Percentiles rank a stretch among this genome's conserved stretches.
These are phyloP conservation scores for Trichoplusia ni DNA, from an alignment of 1,140 invertebrate species.

Conservation along the genomic window DNA sequence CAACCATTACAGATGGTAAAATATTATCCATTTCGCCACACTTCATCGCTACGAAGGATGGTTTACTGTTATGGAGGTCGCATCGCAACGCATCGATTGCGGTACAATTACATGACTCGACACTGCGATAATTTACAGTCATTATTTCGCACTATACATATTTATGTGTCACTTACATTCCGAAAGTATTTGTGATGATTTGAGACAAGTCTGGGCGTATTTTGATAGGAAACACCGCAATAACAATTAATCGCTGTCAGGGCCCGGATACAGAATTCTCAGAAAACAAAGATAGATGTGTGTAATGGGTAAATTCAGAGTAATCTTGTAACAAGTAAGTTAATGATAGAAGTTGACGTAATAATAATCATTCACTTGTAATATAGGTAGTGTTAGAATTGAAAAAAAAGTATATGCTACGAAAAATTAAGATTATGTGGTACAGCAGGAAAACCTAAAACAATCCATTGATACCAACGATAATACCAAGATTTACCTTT, in stretches of 20 bases:
- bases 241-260: constrained; percentile 25
- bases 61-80: constrained; percentile 44
- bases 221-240: constrained; percentile 17
- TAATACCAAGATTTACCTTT: no score
- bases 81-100: constrained; percentile 42
- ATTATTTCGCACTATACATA: constrained; percentile 50
- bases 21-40: constrained; percentile 37
- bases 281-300: constrained; percentile 18
- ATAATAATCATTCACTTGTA: no score
- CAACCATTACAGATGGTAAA: constrained; percentile 23
- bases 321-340: constrained; percentile 13
- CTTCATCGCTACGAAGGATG: constrained; percentile 37
- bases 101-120: constrained; percentile 56
- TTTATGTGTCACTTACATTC: constrained; percentile 50
- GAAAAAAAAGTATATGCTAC: no score
- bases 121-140: constrained; percentile 60
- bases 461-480: no score
- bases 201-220: constrained; percentile 1
- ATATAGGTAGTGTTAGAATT: no score
- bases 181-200: constrained; percentile 15
- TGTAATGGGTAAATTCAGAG: not conserved
- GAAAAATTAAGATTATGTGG: no score
- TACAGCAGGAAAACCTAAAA: no score
- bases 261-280: not conserved
- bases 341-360: not conserved